These are phyloP conservation scores for Spondyliosoma cantharus DNA, from an alignment of 2,797 vertebrate genomes.

Conservation along the genomic window DNA sequence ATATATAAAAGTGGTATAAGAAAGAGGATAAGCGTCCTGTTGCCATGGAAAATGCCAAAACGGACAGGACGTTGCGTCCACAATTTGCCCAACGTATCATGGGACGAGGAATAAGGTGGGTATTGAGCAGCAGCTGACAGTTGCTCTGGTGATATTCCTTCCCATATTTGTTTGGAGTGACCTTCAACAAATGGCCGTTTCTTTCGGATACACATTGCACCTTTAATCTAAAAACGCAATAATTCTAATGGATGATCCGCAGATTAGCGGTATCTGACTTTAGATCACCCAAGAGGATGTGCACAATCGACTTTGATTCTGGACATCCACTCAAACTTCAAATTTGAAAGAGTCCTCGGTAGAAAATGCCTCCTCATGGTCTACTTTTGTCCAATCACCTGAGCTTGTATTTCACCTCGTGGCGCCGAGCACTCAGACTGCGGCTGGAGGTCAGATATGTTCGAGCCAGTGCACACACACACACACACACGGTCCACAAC, in stretches of 20 bases:
- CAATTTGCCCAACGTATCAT: no score
- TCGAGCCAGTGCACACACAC: not conserved
- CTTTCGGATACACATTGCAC: not conserved
- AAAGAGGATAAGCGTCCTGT: no score
- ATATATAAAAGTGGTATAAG: no score
- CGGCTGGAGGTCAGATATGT: constrained; percentile 39
- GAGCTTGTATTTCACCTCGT: constrained; percentile 41
- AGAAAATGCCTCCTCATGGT: constrained; percentile 15
- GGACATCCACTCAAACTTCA: not conserved
- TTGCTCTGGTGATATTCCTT: no score
- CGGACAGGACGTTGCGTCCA: no score
- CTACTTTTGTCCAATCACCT: constrained; percentile 44
- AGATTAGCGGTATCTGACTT: constrained; percentile 3
- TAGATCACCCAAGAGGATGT: not conserved
- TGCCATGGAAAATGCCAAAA: no score
- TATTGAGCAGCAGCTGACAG: no score
- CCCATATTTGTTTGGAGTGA: no score
- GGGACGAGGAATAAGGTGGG: no score
- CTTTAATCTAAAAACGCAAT: not conserved
- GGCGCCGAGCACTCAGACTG: constrained; percentile 30
- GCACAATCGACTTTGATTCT: not conserved
- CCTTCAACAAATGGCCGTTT: no score
- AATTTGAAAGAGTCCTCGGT: not conserved
- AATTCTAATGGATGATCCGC: not conserved
- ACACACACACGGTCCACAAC: constrained; percentile 26